Percentiles rank a stretch among this genome's conserved stretches.
phyloP scores from a whole-genome alignment of 2,888 invertebrate species.

The Cheilosia vernalis region DNA sequence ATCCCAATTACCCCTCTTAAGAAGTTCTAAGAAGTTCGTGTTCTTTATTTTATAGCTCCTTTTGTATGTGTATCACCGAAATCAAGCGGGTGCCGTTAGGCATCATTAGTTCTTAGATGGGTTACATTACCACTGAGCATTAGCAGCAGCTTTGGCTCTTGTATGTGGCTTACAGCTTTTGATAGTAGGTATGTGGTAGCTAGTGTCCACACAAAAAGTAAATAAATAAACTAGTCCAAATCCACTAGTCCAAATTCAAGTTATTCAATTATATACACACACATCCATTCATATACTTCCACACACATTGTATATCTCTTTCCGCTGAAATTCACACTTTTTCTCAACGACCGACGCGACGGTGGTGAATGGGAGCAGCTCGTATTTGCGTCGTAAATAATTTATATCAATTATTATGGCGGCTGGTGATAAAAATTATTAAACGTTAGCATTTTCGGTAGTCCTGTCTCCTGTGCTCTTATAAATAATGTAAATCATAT shows the following conservation, averaged over 20 bases:
- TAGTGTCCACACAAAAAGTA: neutral
- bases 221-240: too few species aligned
- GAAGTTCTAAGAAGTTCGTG: too few species aligned
- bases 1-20: too few species aligned
- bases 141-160: too few species aligned
- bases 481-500: conserved; percentile 45
- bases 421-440: conserved; percentile 17
- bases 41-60: too few species aligned
- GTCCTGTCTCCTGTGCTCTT: neutral
- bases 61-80: too few species aligned
- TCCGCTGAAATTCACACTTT: conserved; percentile 1
- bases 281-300: neutral
- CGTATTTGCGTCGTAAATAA: conserved; percentile 55
- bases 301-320: neutral
- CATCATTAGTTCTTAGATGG: too few species aligned
- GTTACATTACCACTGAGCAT: too few species aligned
- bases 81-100: too few species aligned
- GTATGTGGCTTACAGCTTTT: too few species aligned
- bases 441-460: neutral
- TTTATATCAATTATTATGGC: conserved; percentile 32
- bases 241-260: too few species aligned
- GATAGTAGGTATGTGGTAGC: neutral
- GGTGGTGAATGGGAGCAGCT: conserved; percentile 10
- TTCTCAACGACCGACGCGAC: conserved; percentile 9
- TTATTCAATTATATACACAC: too few species aligned